Base-by-base conservation (phyloP, 2,797 vertebrate genomes). In the Pogonophryne albipinna region DNA sequence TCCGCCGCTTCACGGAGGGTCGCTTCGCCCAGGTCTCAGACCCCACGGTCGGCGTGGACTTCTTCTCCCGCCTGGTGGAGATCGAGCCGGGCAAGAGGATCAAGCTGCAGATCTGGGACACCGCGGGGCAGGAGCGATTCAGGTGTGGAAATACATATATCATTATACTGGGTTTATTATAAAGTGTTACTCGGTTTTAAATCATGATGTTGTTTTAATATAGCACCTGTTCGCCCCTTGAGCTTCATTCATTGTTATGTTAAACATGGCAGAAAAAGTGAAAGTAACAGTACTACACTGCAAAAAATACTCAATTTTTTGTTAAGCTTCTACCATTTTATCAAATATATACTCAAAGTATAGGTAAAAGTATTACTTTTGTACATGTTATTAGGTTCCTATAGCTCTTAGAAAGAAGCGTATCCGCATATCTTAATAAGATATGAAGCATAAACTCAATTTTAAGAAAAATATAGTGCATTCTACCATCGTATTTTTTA, bases 91-190 rank as follows among this genome's bases (percentile, higher is more conserved):
- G 97, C 46, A 99, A 99, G 84, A 82, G 97, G 81, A 97, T 99
- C 94, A 98, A 98, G 91, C 95, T 98, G 67, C 97, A 97, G 94
- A 98, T 98, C 92, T 97, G 97, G 96, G 97, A 97, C 91, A 98
- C 97, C 0, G 97, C 96, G 20, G 97, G 97, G 1, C 97, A 97
- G 91, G 97, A 98, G 92, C 94, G 97, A 80, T 98, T 98, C 95
- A 97, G 96, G 97, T 97, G 74, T 75, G 38, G 47, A 61, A 12
- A 45, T 10, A 34, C 10, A 57, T 13, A 14, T 7, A 49, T 27
- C 12, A 9, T 13, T 34, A 11, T 16, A 8, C 31, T 13, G 60
- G 31, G 16, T 23, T 42, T 6, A n/a, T 27, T 13, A n/a, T 17
- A 13, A 15, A 15, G 52, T 12, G 27, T 9, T 16, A 31, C 14